Evolutionary conservation across 1,140 invertebrate species (phyloP), one percentile per base, ranked within the genome.

Genomic region (Drosophila lini): DNA sequence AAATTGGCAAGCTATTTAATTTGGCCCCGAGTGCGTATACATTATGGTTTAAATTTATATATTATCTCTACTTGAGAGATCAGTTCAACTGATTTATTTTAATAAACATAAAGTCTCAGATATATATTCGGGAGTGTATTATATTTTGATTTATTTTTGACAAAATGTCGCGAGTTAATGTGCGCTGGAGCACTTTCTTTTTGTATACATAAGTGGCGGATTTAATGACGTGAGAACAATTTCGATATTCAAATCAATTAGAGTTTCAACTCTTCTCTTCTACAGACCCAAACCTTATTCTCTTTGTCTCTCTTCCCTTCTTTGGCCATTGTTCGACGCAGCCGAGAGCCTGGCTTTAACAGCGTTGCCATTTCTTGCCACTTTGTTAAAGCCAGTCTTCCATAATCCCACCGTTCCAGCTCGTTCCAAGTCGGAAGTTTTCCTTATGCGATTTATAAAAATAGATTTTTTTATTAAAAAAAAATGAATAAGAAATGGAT

Each of bases 271-370:
- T 53, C 47, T 41, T 16, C 65, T 68, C 65, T 68, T 69, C 31
- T 55, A 69, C 38, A 53, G 31, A 67, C 22, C 47, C 10, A 65
- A 38, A 69, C 47, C 45, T 67, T 67, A 44, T 69, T 69, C 65
- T 69, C 62, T 69, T 69, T 65, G 34, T 31, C 61, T 65, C 65
- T 69, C 65, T 69, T 67, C 45, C 45, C 59, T 28, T 60, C 19
- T n/a, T 36, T 4, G 6, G 13, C 47, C 62, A 67, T 69, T 69
- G 61, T 69, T 69, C 25, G 15, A 38, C 40, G 32, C 61, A 67
- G 60, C 45, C n/a, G 31, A 28, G 10, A 65, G 44, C 28, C 61
- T 28, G 36, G 44, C 44, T 65, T 36, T 22, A 13, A 36, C 32
- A 38, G 65, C 61, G 65, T 69, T 69, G 65, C 65, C 65, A 68